A percentile compares a stretch with the other conserved stretches of the same genome.
Evolutionary conservation across 2,888 invertebrate genomes (phyloP).

Genomic region (Callinectes sapidus): DNA sequence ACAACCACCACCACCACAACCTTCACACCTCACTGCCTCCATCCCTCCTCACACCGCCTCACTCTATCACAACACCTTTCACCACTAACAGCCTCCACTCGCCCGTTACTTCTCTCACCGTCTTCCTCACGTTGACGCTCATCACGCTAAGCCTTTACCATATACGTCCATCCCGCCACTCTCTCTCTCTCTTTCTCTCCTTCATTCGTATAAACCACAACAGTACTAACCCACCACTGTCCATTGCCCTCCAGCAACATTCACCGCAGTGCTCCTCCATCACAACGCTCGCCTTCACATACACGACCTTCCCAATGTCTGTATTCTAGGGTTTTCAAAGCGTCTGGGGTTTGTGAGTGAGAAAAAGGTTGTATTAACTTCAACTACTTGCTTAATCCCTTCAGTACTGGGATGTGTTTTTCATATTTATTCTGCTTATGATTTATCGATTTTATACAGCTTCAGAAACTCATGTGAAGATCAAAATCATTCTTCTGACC

Average conservation of each 20-base stretch:
- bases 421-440: no score
- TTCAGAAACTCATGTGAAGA: no score
- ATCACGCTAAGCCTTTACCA: neutral
- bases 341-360: neutral
- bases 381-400: neutral
- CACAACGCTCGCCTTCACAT: neutral
- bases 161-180: neutral
- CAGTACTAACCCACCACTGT: neutral
- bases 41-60: neutral
- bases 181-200: no score
- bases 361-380: neutral
- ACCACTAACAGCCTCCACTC: neutral
- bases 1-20: slow-evolving; percentile 3
- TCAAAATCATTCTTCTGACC: no score
- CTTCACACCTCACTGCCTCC: neutral
- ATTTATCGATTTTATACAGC: no score
- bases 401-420: no score
- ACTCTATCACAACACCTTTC: neutral
- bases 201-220: neutral
- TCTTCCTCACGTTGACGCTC: neutral
- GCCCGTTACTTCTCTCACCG: neutral
- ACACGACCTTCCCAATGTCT: neutral
- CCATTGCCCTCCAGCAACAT: neutral
- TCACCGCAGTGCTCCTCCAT: neutral
- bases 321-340: neutral